Evolutionary conservation across 2,797 vertebrate species (phyloP).

Genomic region (Cossypha polioptera): DNA sequence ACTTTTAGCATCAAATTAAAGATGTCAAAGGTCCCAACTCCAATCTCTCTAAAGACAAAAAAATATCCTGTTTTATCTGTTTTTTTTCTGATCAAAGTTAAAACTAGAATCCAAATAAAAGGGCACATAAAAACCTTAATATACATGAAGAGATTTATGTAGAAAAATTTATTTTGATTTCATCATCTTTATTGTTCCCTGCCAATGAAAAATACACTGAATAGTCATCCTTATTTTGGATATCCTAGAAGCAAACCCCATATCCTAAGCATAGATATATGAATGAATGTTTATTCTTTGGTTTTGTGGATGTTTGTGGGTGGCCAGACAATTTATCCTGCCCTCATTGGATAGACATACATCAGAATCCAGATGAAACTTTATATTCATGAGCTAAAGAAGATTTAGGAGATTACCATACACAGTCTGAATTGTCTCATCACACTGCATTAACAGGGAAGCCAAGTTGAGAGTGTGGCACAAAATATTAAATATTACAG

Average conservation of each 20-base stretch:
- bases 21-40: neutral
- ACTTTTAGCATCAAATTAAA: neutral
- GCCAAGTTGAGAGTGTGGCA: neutral
- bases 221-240: neutral
- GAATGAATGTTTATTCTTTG: neutral
- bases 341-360: neutral
- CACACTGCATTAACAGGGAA: neutral
- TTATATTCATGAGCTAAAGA: neutral
- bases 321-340: neutral
- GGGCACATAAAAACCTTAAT: neutral
- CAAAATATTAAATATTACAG: neutral
- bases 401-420: neutral
- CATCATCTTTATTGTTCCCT: rapidly evolving
- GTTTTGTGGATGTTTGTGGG: neutral
- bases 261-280: rapidly evolving
- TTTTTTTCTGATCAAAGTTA: neutral
- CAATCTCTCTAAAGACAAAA: neutral
- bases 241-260: neutral
- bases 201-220: neutral
- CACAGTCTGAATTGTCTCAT: neutral
- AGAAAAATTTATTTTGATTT: neutral
- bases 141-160: neutral
- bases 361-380: neutral
- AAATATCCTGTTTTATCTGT: neutral
- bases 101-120: neutral